phyloP scores from a whole-genome alignment of 1,140 invertebrate species.

The Diachasma alloeum region DNA sequence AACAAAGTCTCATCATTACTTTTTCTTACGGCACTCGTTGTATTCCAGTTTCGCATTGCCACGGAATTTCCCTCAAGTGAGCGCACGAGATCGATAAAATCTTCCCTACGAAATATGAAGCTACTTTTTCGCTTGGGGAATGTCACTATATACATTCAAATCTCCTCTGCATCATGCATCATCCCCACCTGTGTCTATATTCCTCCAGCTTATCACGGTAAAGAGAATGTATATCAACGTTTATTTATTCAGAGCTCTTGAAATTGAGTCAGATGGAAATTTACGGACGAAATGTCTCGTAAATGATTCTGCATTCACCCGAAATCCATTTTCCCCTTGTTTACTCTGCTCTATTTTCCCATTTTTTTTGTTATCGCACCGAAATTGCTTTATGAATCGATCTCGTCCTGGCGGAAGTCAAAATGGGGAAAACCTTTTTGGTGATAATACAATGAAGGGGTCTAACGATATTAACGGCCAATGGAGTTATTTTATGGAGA shows the following conservation, averaged over 20 bases:
- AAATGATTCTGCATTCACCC: not conserved
- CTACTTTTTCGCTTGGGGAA: too few relatives aligned
- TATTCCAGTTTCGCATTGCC: too few relatives aligned
- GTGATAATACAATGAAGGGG: not conserved
- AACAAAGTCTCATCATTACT: constrained; percentile 1
- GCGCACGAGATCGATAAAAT: too few relatives aligned
- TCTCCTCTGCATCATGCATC: too few relatives aligned
- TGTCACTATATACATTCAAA: too few relatives aligned
- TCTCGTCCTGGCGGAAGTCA: not conserved
- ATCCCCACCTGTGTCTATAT: not conserved
- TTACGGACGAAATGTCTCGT: not conserved
- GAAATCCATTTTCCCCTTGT: not conserved
- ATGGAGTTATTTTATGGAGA: not conserved
- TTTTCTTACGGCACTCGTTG: too few relatives aligned
- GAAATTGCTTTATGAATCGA: not conserved
- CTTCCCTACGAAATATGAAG: too few relatives aligned
- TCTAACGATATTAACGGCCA: not conserved
- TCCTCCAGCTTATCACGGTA: not conserved
- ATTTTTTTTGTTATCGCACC: not conserved
- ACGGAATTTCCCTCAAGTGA: too few relatives aligned
- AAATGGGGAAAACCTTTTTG: too few relatives aligned
- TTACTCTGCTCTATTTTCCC: not conserved
- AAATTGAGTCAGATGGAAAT: not conserved
- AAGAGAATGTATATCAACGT: not conserved
- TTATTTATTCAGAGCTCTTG: not conserved